These are phyloP conservation scores for Holacanthus passer DNA, from an alignment of 2,113 vertebrate species.

Conservation along the genomic window DNA sequence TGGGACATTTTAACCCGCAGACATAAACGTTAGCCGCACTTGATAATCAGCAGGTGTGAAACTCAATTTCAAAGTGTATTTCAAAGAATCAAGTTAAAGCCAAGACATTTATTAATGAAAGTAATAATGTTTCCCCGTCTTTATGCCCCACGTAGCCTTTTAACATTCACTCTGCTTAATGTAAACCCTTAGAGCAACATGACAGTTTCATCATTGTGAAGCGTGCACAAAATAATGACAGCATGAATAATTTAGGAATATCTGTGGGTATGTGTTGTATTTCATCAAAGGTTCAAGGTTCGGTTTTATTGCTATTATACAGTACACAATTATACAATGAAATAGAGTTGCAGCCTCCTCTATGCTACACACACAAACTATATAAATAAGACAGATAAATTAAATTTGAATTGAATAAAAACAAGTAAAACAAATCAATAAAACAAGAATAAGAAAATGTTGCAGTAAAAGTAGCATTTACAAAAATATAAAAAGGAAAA, in stretches of 20 bases:
- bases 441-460: neutral
- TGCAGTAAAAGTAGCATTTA: neutral
- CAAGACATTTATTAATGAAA: constrained; percentile 7
- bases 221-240: neutral
- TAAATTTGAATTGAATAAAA: neutral
- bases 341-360: neutral
- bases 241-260: neutral
- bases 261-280: neutral
- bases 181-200: neutral
- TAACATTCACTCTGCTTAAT: neutral
- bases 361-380: neutral
- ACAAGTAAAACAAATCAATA: neutral
- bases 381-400: neutral
- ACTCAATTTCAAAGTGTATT: constrained; percentile 16
- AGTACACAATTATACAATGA: neutral
- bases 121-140: constrained; percentile 4
- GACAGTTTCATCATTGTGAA: neutral
- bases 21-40: constrained; percentile 16
- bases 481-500: neutral
- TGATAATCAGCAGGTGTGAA: constrained; percentile 21
- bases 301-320: neutral
- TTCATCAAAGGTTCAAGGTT: constrained; percentile 1
- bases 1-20: constrained; percentile 7
- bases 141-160: neutral
- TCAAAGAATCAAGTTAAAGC: neutral